Percentiles rank a stretch among this genome's conserved stretches.
These are phyloP conservation scores for Athetis lepigone DNA, from an alignment of 2,888 invertebrate species.

Conservation along the genomic window DNA sequence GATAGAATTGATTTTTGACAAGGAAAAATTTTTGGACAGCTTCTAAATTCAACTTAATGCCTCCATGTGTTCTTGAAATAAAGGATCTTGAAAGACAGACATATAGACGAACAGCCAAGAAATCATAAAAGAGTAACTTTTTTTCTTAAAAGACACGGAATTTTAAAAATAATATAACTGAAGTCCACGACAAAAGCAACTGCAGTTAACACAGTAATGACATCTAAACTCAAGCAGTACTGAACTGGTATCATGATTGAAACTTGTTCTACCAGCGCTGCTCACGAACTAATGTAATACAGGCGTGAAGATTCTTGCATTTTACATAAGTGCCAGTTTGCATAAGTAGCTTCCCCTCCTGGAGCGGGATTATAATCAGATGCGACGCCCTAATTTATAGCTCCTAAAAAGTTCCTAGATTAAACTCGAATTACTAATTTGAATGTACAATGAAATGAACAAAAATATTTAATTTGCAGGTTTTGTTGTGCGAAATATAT, in stretches of 20 bases:
- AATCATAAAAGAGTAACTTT: too few species aligned
- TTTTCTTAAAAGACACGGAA: too few species aligned
- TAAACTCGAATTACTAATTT: slow-evolving; percentile 47
- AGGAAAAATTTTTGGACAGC: too few species aligned
- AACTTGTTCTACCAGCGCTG: slow-evolving; percentile 29
- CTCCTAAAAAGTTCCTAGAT: slow-evolving; percentile 48
- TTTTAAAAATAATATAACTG: background rate
- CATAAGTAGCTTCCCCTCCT: slow-evolving; percentile 56
- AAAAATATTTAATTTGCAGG: slow-evolving; percentile 21
- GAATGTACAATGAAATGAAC: slow-evolving; percentile 30
- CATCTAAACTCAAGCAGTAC: background rate
- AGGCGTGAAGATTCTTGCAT: slow-evolving; percentile 54
- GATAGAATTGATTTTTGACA: too few species aligned
- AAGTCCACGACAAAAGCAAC: background rate
- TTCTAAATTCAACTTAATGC: too few species aligned
- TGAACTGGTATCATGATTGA: slow-evolving; percentile 15
- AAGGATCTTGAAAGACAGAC: too few species aligned
- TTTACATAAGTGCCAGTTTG: slow-evolving; percentile 61
- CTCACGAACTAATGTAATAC: slow-evolving; percentile 33
- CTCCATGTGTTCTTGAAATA: too few species aligned
- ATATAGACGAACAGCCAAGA: too few species aligned
- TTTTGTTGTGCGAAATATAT: background rate
- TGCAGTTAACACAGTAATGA: background rate
- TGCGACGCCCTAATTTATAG: slow-evolving; percentile 57
- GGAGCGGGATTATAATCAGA: slow-evolving; percentile 57